phyloP scores from a whole-genome alignment of 2,797 vertebrate genomes.

The Melanotaenia boesemani region DNA sequence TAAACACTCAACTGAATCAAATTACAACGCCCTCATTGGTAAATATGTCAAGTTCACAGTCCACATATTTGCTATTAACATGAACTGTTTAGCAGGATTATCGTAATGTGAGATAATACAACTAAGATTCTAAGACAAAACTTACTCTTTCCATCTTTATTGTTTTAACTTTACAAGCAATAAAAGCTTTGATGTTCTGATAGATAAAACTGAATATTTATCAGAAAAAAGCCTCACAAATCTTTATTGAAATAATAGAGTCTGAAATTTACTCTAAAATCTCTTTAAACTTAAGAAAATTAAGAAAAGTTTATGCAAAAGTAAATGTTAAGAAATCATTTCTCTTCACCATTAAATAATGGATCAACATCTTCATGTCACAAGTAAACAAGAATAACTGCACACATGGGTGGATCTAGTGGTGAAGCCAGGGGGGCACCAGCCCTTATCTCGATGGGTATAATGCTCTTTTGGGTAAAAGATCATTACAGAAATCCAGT shows the following conservation, averaged over 20 bases:
- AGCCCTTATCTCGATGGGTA: background rate
- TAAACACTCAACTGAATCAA: slow-evolving; percentile 32
- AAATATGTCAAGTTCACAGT: background rate
- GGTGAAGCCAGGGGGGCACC: background rate
- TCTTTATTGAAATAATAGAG: too few species aligned
- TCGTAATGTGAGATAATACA: background rate
- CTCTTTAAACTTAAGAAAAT: background rate
- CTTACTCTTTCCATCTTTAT: background rate
- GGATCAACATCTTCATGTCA: background rate
- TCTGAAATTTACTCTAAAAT: background rate
- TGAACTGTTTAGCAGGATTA: background rate
- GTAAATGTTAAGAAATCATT: background rate
- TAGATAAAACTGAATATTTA: background rate
- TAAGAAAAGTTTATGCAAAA: background rate
- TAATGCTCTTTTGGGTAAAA: too few species aligned
- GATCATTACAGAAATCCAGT: too few species aligned
- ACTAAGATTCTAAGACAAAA: background rate
- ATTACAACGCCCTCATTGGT: background rate
- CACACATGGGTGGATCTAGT: background rate
- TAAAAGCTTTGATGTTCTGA: background rate
- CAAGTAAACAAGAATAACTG: background rate
- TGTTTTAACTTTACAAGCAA: background rate
- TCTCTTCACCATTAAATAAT: background rate
- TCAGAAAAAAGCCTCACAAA: too few species aligned
- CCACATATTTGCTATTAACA: background rate